phyloP scores from a whole-genome alignment of 2,888 invertebrate species.

The Mesochorus sp. region DNA sequence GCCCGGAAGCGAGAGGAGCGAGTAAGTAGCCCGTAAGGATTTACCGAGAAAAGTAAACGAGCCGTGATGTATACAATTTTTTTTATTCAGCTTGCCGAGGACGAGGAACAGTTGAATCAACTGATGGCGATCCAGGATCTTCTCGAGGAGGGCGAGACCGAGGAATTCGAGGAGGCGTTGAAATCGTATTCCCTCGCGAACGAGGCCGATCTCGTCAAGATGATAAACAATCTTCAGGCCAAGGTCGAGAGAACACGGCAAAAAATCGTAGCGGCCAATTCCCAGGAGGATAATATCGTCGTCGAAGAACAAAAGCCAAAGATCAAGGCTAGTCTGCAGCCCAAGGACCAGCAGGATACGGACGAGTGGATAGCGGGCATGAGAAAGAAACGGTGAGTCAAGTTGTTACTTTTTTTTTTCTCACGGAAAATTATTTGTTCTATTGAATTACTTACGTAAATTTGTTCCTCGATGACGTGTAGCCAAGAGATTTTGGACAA shows the following conservation, averaged over 20 bases:
- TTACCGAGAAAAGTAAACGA: background rate
- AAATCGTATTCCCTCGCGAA: conserved; percentile 89
- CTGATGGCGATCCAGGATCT: conserved; percentile 89
- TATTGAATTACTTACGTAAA: background rate
- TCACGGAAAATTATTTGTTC: conserved; percentile 5
- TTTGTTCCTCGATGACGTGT: background rate
- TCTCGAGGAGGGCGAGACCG: conserved; percentile 89
- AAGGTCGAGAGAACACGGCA: conserved; percentile 91
- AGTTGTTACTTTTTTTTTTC: conserved; percentile 8
- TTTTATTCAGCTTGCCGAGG: conserved; percentile 87
- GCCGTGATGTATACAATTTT: background rate
- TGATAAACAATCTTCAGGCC: conserved; percentile 87
- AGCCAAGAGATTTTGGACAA: conserved; percentile 89
- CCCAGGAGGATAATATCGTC: conserved; percentile 85
- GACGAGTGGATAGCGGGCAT: conserved; percentile 84
- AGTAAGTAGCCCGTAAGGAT: conserved; percentile 78
- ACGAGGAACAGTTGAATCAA: conserved; percentile 92
- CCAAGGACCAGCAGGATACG: conserved; percentile 83
- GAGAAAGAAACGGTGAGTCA: conserved; percentile 85
- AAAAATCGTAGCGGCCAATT: conserved; percentile 88
- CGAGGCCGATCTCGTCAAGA: conserved; percentile 91
- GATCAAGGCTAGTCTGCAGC: conserved; percentile 80
- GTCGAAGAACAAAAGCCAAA: conserved; percentile 83
- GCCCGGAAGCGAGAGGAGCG: conserved; percentile 94
- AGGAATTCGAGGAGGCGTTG: conserved; percentile 89